phyloP scores from a whole-genome alignment of 2,888 invertebrate genomes.

The Parasteatoda lunata region DNA sequence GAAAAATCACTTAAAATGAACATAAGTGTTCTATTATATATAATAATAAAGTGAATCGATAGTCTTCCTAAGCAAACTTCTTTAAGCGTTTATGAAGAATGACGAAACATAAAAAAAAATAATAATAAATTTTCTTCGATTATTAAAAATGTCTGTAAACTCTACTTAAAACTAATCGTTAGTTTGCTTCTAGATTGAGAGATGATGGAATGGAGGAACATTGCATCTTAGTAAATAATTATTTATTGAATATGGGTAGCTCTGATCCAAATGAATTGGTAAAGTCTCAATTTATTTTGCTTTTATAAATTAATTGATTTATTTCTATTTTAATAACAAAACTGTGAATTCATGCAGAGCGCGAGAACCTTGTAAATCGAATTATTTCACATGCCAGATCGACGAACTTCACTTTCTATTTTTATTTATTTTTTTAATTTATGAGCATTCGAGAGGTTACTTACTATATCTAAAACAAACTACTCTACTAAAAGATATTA shows the following conservation, averaged over 20 bases:
- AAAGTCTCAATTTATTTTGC: neutral
- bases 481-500: no score
- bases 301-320: neutral
- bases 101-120: neutral
- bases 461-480: no score
- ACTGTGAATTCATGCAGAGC: no score
- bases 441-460: no score
- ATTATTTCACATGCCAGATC: no score
- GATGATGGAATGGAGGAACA: neutral
- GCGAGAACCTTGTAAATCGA: no score
- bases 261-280: neutral
- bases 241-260: neutral
- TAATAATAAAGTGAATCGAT: neutral
- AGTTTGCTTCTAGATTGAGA: neutral
- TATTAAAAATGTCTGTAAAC: neutral
- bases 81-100: neutral
- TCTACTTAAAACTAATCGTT: neutral
- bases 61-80: neutral
- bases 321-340: neutral
- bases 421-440: no score
- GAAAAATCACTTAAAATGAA: neutral
- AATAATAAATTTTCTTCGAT: neutral
- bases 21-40: neutral
- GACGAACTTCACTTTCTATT: no score
- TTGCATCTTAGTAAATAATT: constrained; percentile 1